Conservation (phyloP, 2,888 invertebrate species). For the Danaus chrysippus region DNA sequence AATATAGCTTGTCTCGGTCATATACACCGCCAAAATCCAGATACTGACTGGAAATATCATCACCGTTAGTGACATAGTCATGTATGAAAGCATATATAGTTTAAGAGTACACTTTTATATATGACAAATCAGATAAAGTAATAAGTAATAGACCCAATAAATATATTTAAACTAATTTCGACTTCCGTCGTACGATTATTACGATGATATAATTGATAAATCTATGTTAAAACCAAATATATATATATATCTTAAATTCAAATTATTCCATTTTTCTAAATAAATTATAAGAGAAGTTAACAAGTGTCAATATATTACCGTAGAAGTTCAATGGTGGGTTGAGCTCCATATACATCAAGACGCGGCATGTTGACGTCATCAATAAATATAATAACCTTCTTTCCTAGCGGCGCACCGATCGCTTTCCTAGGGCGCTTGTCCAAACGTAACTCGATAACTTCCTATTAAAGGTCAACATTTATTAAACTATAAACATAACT, state of each 20-base stretch:
- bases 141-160: too few species aligned
- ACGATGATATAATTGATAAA: too few species aligned
- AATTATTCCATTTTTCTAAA: too few species aligned
- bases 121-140: too few species aligned
- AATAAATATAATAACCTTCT: conserved; percentile 90
- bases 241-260: too few species aligned
- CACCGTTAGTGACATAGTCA: background rate
- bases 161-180: too few species aligned
- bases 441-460: conserved; percentile 91
- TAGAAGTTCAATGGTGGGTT: conserved; percentile 93
- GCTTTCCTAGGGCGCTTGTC: conserved; percentile 90
- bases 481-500: conserved; percentile 1
- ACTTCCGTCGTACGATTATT: too few species aligned
- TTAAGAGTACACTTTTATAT: too few species aligned
- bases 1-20: conserved; percentile 92
- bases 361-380: conserved; percentile 97
- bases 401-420: conserved; percentile 90
- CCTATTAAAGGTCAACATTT: conserved; percentile 55
- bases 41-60: conserved; percentile 77
- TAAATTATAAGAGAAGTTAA: too few species aligned
- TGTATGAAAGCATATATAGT: background rate
- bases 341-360: conserved; percentile 92
- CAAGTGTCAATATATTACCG: conserved; percentile 66
- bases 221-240: too few species aligned
- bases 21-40: conserved; percentile 90